These are phyloP conservation scores for Mobula hypostoma DNA, from an alignment of 2,113 vertebrate species.

Conservation along the genomic window DNA sequence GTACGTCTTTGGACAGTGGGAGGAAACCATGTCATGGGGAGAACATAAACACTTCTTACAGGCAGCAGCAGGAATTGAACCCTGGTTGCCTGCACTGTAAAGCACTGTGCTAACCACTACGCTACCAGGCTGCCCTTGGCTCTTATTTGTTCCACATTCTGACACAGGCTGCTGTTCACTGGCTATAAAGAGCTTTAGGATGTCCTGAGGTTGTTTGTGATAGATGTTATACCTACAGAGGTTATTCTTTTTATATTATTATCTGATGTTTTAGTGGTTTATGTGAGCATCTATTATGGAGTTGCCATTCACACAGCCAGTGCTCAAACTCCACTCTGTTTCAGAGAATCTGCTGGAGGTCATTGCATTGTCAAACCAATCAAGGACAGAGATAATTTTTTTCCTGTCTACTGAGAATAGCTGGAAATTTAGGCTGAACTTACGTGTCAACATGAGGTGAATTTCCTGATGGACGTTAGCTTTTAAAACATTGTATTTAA, in stretches of 20 bases:
- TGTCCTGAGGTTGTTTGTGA: neutral
- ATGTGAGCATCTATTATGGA: neutral
- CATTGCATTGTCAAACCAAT: constrained; percentile 16
- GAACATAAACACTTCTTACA: no score
- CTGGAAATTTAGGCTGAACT: neutral
- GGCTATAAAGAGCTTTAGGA: neutral
- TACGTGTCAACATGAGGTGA: neutral
- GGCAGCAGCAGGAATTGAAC: no score
- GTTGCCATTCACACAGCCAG: neutral
- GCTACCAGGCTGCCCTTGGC: neutral
- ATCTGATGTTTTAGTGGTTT: neutral
- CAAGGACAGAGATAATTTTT: neutral
- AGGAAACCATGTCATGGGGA: no score
- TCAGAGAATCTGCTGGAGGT: neutral
- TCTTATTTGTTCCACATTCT: neutral
- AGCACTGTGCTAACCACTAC: no score
- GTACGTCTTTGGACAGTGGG: no score
- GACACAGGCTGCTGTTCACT: neutral
- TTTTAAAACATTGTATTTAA: neutral
- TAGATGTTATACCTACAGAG: neutral
- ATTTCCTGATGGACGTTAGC: neutral
- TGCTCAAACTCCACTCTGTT: neutral
- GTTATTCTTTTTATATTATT: neutral
- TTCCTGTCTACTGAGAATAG: neutral
- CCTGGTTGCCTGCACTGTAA: no score